phyloP scores from a whole-genome alignment of 2,113 vertebrate species.

The Strix uralensis region DNA sequence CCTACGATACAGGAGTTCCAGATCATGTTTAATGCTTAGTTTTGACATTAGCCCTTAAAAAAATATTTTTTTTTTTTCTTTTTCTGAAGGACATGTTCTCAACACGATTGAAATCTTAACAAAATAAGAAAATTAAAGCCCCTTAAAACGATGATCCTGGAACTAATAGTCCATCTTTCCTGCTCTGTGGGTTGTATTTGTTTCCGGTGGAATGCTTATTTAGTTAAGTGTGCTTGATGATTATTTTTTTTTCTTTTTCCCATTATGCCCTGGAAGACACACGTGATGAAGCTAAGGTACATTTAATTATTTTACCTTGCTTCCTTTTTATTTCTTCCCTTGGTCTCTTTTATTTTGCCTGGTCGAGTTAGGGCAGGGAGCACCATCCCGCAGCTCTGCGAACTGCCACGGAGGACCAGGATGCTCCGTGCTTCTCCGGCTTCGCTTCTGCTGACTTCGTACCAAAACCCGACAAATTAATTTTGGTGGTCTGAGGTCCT shows the following conservation, averaged over 20 bases:
- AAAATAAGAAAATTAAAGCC: not conserved
- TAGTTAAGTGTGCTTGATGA: too few species aligned
- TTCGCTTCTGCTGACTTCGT: not conserved
- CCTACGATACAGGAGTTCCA: not conserved
- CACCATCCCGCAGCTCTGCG: rapidly evolving
- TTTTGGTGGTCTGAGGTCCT: rapidly evolving
- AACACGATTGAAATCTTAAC: not conserved
- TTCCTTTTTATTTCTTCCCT: not conserved
- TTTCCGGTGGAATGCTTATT: not conserved
- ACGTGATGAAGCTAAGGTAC: not conserved
- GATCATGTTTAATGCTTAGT: not conserved
- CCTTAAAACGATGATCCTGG: not conserved
- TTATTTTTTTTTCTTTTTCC: not conserved
- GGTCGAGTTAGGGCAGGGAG: not conserved
- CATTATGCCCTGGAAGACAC: not conserved
- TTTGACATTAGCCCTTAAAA: not conserved
- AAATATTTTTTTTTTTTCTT: not conserved
- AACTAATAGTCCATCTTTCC: not conserved
- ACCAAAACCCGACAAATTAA: not conserved
- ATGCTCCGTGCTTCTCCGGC: not conserved
- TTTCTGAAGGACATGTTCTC: not conserved
- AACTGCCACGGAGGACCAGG: rapidly evolving
- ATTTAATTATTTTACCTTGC: not conserved
- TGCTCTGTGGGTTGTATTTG: rapidly evolving
- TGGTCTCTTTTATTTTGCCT: not conserved